Evolutionary conservation across 1,140 invertebrate genomes (phyloP).

Genomic region (Archegozetes longisetosus): DNA sequence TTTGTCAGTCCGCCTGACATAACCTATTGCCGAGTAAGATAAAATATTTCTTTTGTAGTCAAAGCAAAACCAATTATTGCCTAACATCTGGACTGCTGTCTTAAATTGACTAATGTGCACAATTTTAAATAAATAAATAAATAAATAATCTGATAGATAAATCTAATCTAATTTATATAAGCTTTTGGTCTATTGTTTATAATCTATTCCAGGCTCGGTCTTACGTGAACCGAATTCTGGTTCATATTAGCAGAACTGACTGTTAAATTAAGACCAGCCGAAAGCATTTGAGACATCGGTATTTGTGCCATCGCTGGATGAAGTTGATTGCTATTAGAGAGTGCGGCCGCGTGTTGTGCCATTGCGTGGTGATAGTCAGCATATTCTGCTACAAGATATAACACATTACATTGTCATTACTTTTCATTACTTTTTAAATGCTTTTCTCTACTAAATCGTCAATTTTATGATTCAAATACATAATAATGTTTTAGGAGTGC

Average conservation of each 20-base stretch:
- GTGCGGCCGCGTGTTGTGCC: conserved; percentile 21
- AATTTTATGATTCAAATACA: neutral
- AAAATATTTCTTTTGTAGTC: too few species aligned
- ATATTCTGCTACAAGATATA: conserved; percentile 9
- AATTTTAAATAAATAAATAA: neutral
- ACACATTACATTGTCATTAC: neutral
- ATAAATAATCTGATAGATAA: neutral
- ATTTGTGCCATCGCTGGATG: conserved; percentile 23
- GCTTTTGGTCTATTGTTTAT: neutral
- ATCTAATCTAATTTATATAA: neutral
- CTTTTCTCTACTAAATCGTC: neutral
- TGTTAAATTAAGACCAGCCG: conserved; percentile 21
- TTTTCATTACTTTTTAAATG: neutral
- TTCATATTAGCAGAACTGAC: conserved; percentile 17
- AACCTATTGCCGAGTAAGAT: neutral
- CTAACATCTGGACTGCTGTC: neutral
- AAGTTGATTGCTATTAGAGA: conserved; percentile 18
- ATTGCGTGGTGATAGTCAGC: conserved; percentile 23
- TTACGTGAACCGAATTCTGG: neutral
- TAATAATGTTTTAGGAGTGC: neutral
- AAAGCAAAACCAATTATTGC: neutral
- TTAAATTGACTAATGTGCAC: neutral
- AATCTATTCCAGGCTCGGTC: neutral
- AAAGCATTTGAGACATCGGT: conserved; percentile 19
- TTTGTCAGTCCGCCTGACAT: conserved; percentile 8